Base-by-base conservation (phyloP, 2,113 vertebrate genomes). In the Chlamydotis undulata region DNA sequence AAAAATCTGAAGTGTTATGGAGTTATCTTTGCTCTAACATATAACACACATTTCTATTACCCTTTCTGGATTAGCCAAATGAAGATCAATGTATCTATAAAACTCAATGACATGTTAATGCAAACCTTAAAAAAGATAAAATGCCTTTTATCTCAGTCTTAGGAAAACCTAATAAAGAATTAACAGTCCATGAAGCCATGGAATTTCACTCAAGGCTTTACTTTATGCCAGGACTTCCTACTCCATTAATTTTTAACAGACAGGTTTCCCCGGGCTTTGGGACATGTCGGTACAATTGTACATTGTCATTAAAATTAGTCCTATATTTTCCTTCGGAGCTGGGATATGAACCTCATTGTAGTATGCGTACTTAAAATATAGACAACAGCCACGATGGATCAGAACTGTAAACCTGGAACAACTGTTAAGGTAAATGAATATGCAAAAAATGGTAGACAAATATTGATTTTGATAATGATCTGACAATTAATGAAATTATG, bases 151-250 rank as follows among this genome's bases (percentile, higher is more conserved):
- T 96, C 97, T 97, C 96, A 50, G 92, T 92, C 97, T 98, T 97
- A 98, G 97, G 97, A 97, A 98, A 98, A 98, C 96, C 97, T 97
- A 97, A 98, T 98, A 97, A 98, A 98, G 97, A 98, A 98, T 98
- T 98, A 98, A 98, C 97, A 97, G 97, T 97, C 98, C 70, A 83
- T 93, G 75, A 97, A 97, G 70, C 95, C 88, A 71, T 52, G 85
- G 97, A 96, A 97, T 96, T 95, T 97, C 96, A 98, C 97, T 98
- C 97, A 95, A 97, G 96, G 94, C 83, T 97, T 97, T 96, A 65
- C 97, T 98, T 96, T 89, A 94, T 86, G 86, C 93, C 94, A 93
- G 96, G 95, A 96, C 96, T 97, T 96, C 97, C 93, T 92, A 97
- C 95, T 90, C 88, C 92, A 97, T 98, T 98, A 98, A 97, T 97